Evolutionary conservation across 2,888 invertebrate species (phyloP), one percentile per base, ranked within the genome.

Genomic region (Hofmannophila pseudospretella): DNA sequence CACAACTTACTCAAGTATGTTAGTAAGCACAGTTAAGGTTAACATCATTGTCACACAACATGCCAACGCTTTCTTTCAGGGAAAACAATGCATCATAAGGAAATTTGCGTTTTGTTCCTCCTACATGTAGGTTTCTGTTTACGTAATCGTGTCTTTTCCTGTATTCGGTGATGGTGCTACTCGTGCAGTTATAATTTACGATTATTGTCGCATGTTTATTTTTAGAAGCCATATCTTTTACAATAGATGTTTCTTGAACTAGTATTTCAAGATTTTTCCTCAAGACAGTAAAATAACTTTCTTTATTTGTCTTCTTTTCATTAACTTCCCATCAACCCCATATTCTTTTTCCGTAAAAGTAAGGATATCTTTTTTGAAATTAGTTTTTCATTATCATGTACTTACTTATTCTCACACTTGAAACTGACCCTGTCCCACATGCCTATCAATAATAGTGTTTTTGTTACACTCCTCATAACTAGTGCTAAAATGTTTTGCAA

Each of bases 341-440:
- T n/a, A n/a, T n/a, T n/a, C n/a, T n/a, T n/a, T n/a, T n/a, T n/a
- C n/a, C n/a, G n/a, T n/a, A n/a, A n/a, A n/a, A n/a, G n/a, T n/a
- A n/a, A n/a, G n/a, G n/a, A n/a, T n/a, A n/a, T n/a, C n/a, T n/a
- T n/a, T n/a, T n/a, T n/a, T n/a, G n/a, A n/a, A n/a, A n/a, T n/a
- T n/a, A n/a, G n/a, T n/a, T n/a, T n/a, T n/a, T 25, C 26, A 16
- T 23, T 29, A 38, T 12, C 25, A 29, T 35, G 20, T 40, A 32
- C 29, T 54, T 41, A 39, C 29, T 53, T 41, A 39, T 68, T 78
- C 77, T 72, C 76, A 77, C 76, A 74, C 71, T 74, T 73, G 67
- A 55, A 51, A 51, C 52, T 64, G 77, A 68, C 76, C 76, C 67
- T 75, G 77, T 70, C 57, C 72, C 41, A 58, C 39, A 23, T 16